Evolutionary conservation across 2,797 vertebrate species (phyloP).

Genomic region (Betta splendens): DNA sequence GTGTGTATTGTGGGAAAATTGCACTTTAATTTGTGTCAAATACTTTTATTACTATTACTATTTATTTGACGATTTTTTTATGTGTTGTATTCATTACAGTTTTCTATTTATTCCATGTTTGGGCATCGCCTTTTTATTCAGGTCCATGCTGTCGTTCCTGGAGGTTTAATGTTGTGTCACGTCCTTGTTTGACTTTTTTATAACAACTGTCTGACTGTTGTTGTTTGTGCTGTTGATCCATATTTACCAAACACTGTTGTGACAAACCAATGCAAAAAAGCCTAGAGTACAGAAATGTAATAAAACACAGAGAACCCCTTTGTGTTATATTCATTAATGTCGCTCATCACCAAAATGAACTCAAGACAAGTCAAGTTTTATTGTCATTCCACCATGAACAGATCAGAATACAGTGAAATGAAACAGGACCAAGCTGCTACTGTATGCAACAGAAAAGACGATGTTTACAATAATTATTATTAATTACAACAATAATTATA

Average conservation of each 20-base stretch:
- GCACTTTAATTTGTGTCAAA: slow-evolving; percentile 76
- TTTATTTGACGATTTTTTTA: slow-evolving; percentile 47
- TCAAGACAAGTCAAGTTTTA: no score
- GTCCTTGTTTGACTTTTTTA: slow-evolving; percentile 45
- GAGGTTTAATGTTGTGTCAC: slow-evolving; percentile 45
- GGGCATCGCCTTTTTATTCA: slow-evolving; percentile 29
- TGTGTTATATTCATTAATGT: not conserved
- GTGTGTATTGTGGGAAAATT: slow-evolving; percentile 50
- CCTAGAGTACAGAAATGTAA: slow-evolving; percentile 67
- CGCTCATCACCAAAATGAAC: no score
- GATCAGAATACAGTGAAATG: no score
- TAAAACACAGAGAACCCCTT: slow-evolving; percentile 49
- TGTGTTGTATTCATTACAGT: slow-evolving; percentile 58
- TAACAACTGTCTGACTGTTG: slow-evolving; percentile 27
- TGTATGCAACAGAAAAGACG: no score
- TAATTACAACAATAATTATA: no score
- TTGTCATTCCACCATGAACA: no score
- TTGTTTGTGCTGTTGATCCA: slow-evolving; percentile 48
- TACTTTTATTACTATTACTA: slow-evolving; percentile 40
- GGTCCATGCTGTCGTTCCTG: slow-evolving; percentile 25
- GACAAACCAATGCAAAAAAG: slow-evolving; percentile 64
- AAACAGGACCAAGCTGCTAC: no score
- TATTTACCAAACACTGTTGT: slow-evolving; percentile 67
- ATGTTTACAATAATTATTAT: no score
- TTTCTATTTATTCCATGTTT: slow-evolving; percentile 46